Evolutionary conservation across 2,888 invertebrate species (phyloP), one percentile per base, ranked within the genome.

Genomic region (Rhaphigaster nebulosa): DNA sequence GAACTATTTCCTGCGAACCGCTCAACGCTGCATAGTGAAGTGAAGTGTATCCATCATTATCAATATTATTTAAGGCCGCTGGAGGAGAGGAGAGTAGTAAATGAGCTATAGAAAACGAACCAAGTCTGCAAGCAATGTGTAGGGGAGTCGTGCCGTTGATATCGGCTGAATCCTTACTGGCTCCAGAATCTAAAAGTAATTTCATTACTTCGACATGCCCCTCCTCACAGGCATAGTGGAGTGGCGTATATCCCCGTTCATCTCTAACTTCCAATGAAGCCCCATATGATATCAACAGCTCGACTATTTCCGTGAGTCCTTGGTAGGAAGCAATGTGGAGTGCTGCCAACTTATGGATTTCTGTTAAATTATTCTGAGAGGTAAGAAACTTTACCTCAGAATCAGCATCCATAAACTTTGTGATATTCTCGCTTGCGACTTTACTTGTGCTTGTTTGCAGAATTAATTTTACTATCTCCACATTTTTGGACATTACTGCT

Each of bases 201-300:
- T 23, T 76, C 20, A 76, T 38, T 8, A 76, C 34, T 1, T 6
- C 23, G 1, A 10, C 8, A 38, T 76, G 20, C 5, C 70, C n/a
- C n/a, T n/a, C n/a, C n/a, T n/a, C n/a, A n/a, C n/a, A 76, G 70
- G 70, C 70, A 23, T 76, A 76, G 15, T 76, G 70, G 34, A 76
- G 70, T 38, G 70, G 70, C 2, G 70, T 20, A 23, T 76, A 76
- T 20, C 70, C 70, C 8, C 34, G 38, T 76, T 38, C 38, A 23
- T 76, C 70, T 38, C 70, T 76, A 38, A 76, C 70, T 20, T 76
- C 70, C 70, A 76, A 20, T 1, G 70, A 76, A 8, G 70, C 70
- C 3, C 70, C 34, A 18, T 76, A 20, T 34, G 70, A 38, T 38
- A 76, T 38, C 70, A 76, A 76, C 8, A 38, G 34, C 4, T 23